Evolutionary conservation across 2,888 invertebrate species (phyloP), one percentile per base, ranked within the genome.

Genomic region (Conchocele bisecta): DNA sequence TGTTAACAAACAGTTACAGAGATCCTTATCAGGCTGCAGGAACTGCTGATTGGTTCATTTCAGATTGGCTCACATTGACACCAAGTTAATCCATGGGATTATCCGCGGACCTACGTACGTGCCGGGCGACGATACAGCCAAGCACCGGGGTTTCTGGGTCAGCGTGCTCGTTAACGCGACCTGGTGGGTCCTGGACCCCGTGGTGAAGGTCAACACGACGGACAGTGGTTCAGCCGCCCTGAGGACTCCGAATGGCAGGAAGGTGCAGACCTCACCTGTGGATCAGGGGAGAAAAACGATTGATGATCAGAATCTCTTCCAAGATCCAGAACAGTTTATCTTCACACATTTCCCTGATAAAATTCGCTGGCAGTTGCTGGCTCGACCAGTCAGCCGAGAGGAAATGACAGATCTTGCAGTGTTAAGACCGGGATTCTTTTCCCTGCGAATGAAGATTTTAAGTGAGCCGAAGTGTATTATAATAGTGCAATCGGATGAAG

Each of bases 361-460:
- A 0, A 73, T 70, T 11, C 54, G 70, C 26, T 76, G 76, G 76
- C 76, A 76, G 44, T 42, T 76, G 20, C 41, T 76, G 24, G 76
- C 76, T 9, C 39, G 76, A 42, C 59, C 69, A 13, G 57, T 76
- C 37, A 31, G 54, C 4, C 22, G 50, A 9, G 48, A 61, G 15
- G 76, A 76, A 24, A 63, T 66, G 9, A 7, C 41, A 9, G 76
- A 73, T 9, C 28, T 76, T 22, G 65, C 63, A 13, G 63, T 73
- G 7, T 42, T 72, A 5, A 51, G 60, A 11, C 37, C 50, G 2
- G 72, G 69, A 6, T 76, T 66, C 58, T 76, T 69, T 50, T 29
- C 46, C 4, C 59, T 73, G 20, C 13, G 44, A 24, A 59, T 73
- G 56, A 63, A 58, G 24, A 33, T 76, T 2, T 11, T 69, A 20